Conservation (phyloP, 2,888 invertebrate genomes). For the Dasysyrphus tricinctus region DNA sequence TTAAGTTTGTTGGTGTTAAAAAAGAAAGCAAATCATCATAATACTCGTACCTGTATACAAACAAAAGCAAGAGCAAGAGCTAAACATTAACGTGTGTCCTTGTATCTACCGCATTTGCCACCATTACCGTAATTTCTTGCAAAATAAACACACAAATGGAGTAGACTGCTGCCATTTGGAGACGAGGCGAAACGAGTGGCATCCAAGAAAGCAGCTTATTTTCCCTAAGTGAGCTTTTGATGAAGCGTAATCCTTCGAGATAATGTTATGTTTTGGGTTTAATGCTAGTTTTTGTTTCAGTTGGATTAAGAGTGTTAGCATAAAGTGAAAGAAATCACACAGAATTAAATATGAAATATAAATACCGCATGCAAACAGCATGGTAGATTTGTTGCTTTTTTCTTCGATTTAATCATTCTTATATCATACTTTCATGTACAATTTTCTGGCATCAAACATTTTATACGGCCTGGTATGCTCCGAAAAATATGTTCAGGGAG, state of each 20-base stretch:
- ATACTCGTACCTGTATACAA: neutral
- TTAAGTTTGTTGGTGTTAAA: neutral
- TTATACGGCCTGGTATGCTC: no score
- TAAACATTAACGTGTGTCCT: slow-evolving; percentile 24
- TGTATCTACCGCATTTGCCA: slow-evolving; percentile 54
- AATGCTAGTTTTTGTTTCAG: slow-evolving; percentile 32
- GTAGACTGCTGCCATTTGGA: slow-evolving; percentile 38
- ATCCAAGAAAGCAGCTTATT: slow-evolving; percentile 52
- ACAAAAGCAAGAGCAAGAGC: slow-evolving; percentile 2
- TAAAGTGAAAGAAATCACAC: slow-evolving; percentile 26
- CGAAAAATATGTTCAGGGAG: no score
- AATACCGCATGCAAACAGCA: slow-evolving; percentile 2
- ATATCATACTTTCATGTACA: no score
- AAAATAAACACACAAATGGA: slow-evolving; percentile 58
- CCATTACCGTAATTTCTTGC: slow-evolving; percentile 53
- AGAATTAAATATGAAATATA: slow-evolving; percentile 11
- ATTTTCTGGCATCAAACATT: no score
- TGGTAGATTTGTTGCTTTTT: neutral
- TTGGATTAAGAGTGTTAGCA: slow-evolving; percentile 53
- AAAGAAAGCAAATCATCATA: neutral
- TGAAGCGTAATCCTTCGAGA: slow-evolving; percentile 47
- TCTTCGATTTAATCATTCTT: no score
- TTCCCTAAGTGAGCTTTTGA: slow-evolving; percentile 61
- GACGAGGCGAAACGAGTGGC: slow-evolving; percentile 25
- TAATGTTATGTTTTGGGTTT: slow-evolving; percentile 41